Percentiles rank a stretch among this genome's conserved stretches.
Conservation (phyloP, 2,797 vertebrate species). For the Aplochiton taeniatus region DNA sequence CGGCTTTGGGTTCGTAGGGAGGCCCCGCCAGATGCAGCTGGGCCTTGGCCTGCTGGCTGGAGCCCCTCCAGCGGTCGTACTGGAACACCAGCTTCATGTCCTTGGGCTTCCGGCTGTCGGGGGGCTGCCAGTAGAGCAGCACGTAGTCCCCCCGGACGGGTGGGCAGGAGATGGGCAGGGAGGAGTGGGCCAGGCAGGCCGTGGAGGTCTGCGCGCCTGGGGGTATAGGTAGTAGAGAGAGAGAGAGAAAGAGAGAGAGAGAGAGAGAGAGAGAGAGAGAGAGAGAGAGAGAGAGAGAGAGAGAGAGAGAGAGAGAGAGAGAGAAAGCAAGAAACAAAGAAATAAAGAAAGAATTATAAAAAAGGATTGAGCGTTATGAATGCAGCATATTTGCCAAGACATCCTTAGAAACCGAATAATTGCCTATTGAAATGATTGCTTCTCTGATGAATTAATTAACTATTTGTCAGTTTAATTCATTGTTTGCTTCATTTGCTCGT, state of each 20-base stretch:
- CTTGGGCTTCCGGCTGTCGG: slow-evolving; percentile 12
- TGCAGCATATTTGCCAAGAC: too few species aligned
- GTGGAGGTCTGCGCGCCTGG: slow-evolving; percentile 45
- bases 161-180: slow-evolving; percentile 59
- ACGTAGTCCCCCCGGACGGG: slow-evolving; percentile 67
- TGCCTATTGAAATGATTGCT: too few species aligned
- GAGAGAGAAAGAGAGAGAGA: neutral
- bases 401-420: too few species aligned
- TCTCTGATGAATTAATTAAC: too few species aligned
- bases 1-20: slow-evolving; percentile 41
- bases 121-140: slow-evolving; percentile 56
- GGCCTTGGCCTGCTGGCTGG: neutral
- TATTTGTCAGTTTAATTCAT: too few species aligned
- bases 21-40: slow-evolving; percentile 48
- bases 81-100: slow-evolving; percentile 33
- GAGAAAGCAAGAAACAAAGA: slow-evolving; percentile 3
- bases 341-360: slow-evolving; percentile 18
- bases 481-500: too few species aligned
- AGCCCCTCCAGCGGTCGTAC: slow-evolving; percentile 72
- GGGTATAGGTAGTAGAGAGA: slow-evolving; percentile 1
- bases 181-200: slow-evolving; percentile 32
- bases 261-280: neutral
- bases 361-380: neutral
- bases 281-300: slow-evolving; percentile 14
- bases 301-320: slow-evolving; percentile 2